Conservation (phyloP, 2,113 vertebrate species). For the Dasyprocta punctata region DNA sequence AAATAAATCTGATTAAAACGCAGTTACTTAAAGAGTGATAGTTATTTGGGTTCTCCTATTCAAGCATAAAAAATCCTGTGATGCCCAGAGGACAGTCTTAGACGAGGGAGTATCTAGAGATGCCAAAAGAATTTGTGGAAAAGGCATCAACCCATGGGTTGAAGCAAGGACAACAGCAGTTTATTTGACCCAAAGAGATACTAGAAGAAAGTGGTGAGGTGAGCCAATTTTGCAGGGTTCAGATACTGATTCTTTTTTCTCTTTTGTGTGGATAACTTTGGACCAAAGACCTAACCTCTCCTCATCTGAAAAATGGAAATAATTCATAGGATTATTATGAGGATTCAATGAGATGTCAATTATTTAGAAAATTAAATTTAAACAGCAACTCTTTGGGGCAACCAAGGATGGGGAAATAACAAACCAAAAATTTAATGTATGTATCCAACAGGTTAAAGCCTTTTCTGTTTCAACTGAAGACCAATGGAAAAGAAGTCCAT, state of each 20-base stretch:
- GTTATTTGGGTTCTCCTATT: conserved; percentile 13
- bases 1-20: conserved; percentile 72
- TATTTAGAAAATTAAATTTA: background rate
- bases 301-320: background rate
- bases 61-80: background rate
- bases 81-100: conserved; percentile 20
- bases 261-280: background rate
- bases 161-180: background rate
- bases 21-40: conserved; percentile 54
- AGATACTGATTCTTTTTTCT: too few species aligned
- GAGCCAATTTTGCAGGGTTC: background rate
- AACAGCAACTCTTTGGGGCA: background rate
- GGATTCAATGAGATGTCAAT: background rate
- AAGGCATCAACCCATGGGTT: conserved; percentile 34
- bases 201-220: background rate
- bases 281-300: background rate
- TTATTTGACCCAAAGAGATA: background rate
- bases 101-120: conserved; percentile 39
- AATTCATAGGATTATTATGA: accelerated
- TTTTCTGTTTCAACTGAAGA: background rate
- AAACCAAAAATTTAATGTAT: background rate
- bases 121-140: conserved; percentile 53
- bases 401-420: background rate
- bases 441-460: background rate
- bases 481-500: too few species aligned